Percentiles rank a stretch among this genome's conserved stretches.
These are phyloP conservation scores for Sebastiscus tertius DNA, from an alignment of 2,797 vertebrate genomes.

Conservation along the genomic window DNA sequence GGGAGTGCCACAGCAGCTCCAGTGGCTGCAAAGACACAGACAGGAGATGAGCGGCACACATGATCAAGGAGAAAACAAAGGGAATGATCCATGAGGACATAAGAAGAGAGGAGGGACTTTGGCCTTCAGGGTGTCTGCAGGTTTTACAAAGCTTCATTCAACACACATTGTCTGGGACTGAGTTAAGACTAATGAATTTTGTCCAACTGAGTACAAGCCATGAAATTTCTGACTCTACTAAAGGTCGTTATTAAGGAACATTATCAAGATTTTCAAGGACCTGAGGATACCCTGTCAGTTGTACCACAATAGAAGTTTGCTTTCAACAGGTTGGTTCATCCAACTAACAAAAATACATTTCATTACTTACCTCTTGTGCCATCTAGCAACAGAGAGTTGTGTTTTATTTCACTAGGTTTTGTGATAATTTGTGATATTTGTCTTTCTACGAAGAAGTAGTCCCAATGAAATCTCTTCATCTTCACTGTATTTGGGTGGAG, in stretches of 20 bases:
- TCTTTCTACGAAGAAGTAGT: neutral
- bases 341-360: neutral
- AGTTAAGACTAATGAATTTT: neutral
- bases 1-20: slow-evolving; percentile 97
- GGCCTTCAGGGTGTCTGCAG: slow-evolving; percentile 7
- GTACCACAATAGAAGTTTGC: neutral
- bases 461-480: neutral
- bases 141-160: neutral
- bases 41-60: neutral
- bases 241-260: neutral
- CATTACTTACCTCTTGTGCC: neutral
- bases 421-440: neutral
- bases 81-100: neutral
- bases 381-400: neutral
- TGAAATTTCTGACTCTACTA: neutral
- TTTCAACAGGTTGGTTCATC: neutral
- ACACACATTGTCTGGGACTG: neutral
- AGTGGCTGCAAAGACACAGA: slow-evolving; percentile 84
- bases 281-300: neutral
- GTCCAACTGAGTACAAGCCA: neutral
- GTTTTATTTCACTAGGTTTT: neutral
- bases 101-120: neutral
- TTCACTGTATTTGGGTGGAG: neutral
- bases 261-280: neutral
- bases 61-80: neutral